phyloP scores from a whole-genome alignment of 1,140 invertebrate species.

The Brachionus paranguensis region DNA sequence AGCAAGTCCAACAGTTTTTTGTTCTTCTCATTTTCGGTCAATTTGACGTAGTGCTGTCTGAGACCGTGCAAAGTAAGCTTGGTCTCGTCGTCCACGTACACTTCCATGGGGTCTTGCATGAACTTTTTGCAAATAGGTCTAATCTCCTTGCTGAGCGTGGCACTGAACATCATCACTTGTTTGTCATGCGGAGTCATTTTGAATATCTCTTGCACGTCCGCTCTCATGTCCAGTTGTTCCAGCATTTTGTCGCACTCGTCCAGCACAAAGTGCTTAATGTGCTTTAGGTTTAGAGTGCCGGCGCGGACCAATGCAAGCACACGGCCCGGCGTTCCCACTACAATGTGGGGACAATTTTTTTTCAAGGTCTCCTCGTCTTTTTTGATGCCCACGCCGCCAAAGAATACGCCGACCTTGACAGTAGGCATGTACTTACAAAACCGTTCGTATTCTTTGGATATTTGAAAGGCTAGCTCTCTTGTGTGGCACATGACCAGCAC shows the following conservation, averaged over 20 bases:
- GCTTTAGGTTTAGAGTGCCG: constrained; percentile 77
- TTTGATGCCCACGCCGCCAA: constrained; percentile 88
- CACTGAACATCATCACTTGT: constrained; percentile 99
- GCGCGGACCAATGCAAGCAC: constrained; percentile 82
- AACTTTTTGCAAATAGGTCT: constrained; percentile 99
- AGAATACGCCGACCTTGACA: constrained; percentile 90
- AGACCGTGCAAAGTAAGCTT: constrained; percentile 97
- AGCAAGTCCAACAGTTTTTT: constrained; percentile 96
- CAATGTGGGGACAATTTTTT: constrained; percentile 89
- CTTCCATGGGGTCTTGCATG: constrained; percentile 99
- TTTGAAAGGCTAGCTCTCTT: constrained; percentile 94
- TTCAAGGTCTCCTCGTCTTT: constrained; percentile 93
- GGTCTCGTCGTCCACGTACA: constrained; percentile 98
- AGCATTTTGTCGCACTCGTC: constrained; percentile 99
- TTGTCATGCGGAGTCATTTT: constrained; percentile 93
- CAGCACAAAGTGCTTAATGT: constrained; percentile 93
- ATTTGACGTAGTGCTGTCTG: constrained; percentile 97
- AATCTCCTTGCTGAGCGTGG: constrained; percentile 97
- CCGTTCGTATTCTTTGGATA: constrained; percentile 95
- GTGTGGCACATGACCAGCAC: constrained; percentile 97
- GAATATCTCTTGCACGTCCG: constrained; percentile 99
- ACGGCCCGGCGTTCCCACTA: constrained; percentile 94
- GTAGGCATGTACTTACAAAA: constrained; percentile 95
- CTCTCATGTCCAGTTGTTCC: constrained; percentile 81
- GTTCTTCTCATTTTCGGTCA: constrained; percentile 99